phyloP scores from a whole-genome alignment of 2,797 vertebrate genomes.

The Oryzias sinensis region DNA sequence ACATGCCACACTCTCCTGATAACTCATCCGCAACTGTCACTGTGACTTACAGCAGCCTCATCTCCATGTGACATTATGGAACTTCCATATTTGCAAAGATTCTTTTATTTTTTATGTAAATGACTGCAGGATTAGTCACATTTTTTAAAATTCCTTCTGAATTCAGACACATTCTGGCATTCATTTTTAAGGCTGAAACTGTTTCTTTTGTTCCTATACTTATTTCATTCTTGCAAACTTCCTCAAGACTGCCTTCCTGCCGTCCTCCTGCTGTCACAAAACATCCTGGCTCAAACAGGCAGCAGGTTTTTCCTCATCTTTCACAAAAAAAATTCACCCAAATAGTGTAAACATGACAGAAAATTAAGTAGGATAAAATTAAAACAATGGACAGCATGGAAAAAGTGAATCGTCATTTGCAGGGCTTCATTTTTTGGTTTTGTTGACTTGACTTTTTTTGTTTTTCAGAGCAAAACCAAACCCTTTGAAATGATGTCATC shows the following conservation, averaged over 20 bases:
- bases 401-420: too few relatives aligned
- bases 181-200: constrained; percentile 13
- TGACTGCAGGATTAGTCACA: not conserved
- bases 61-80: constrained; percentile 35
- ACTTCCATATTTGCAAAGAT: constrained; percentile 10
- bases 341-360: not conserved
- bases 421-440: constrained; percentile 34
- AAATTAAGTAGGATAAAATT: constrained; percentile 6
- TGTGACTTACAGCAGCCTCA: constrained; percentile 38
- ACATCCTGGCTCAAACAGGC: constrained; percentile 65
- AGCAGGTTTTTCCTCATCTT: constrained; percentile 29
- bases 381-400: not conserved
- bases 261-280: constrained; percentile 65
- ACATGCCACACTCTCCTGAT: constrained; percentile 50
- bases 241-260: constrained; percentile 76
- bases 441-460: constrained; percentile 43
- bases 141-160: constrained; percentile 14
- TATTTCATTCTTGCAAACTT: constrained; percentile 63
- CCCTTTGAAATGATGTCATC: constrained; percentile 79
- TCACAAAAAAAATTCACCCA: constrained; percentile 10
- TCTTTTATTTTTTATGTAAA: not conserved
- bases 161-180: constrained; percentile 23
- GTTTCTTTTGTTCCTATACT: constrained; percentile 35
- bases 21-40: constrained; percentile 52
- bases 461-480: constrained; percentile 31